These are phyloP conservation scores for Hyphantria cunea DNA, from an alignment of 1,140 invertebrate species.

Conservation along the genomic window DNA sequence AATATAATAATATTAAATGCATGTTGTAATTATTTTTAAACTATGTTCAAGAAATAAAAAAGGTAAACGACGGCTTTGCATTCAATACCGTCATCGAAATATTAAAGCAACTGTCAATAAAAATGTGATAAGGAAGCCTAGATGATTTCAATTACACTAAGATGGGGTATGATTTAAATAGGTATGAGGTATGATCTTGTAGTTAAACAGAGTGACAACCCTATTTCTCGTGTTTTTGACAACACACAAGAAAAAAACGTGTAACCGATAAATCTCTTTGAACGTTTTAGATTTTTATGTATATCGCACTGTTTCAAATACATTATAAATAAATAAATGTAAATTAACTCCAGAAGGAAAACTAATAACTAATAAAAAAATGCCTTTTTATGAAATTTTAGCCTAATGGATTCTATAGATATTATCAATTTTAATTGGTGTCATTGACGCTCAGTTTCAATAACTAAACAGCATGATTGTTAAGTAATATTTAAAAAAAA, in stretches of 20 bases:
- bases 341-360: not conserved
- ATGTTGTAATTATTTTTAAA: too few relatives aligned
- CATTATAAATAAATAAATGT: conserved; percentile 1
- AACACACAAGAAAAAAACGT: conserved; percentile 9
- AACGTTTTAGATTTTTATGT: conserved; percentile 13
- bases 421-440: not conserved
- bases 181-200: too few relatives aligned
- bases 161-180: too few relatives aligned
- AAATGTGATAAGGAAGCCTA: too few relatives aligned
- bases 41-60: too few relatives aligned
- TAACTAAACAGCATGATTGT: conserved; percentile 17
- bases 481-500: conserved; percentile 26
- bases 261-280: conserved; percentile 18
- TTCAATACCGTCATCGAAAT: too few relatives aligned
- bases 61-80: too few relatives aligned
- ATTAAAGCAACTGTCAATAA: too few relatives aligned
- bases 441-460: conserved; percentile 21
- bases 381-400: not conserved
- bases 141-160: too few relatives aligned
- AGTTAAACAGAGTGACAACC: not conserved
- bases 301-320: not conserved
- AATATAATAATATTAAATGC: too few relatives aligned
- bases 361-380: not conserved
- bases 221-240: conserved; percentile 7
- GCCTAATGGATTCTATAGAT: too few relatives aligned